phyloP scores from a whole-genome alignment of 1,140 invertebrate species.

The Nebria ingens region DNA sequence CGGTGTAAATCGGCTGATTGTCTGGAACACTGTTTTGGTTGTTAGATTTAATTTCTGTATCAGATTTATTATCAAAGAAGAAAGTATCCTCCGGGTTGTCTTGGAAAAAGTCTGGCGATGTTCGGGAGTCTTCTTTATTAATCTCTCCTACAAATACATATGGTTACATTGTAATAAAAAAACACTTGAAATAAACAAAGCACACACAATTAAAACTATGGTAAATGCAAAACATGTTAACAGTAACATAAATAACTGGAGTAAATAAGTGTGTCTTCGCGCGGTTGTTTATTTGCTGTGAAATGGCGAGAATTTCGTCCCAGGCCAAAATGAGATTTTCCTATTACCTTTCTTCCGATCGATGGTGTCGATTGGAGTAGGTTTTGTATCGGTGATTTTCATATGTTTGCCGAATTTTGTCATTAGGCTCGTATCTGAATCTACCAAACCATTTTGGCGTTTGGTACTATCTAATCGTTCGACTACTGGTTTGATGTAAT shows the following conservation, averaged over 20 bases:
- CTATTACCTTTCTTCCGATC: constrained; percentile 52
- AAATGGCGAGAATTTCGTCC: constrained; percentile 45
- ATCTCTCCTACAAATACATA: constrained; percentile 9
- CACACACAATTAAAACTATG: background rate
- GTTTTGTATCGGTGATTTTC: constrained; percentile 33
- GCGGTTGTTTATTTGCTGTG: constrained; percentile 15
- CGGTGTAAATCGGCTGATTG: background rate
- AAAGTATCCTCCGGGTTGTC: background rate
- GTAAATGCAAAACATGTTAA: background rate
- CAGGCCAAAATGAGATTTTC: constrained; percentile 63
- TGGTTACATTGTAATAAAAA: background rate
- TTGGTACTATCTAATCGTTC: too few relatives aligned
- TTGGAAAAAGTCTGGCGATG: background rate
- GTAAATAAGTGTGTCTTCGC: background rate
- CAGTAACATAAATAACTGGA: too few relatives aligned
- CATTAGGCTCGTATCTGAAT: constrained; percentile 9
- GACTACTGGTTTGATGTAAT: too few relatives aligned
- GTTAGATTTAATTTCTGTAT: background rate
- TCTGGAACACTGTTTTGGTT: background rate
- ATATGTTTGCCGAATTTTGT: background rate
- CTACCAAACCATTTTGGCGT: too few relatives aligned
- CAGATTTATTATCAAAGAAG: background rate
- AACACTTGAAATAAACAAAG: background rate
- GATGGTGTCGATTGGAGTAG: constrained; percentile 24
- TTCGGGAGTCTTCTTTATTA: constrained; percentile 8